These are phyloP conservation scores for Notoglanidium macrostoma DNA, from an alignment of 2,797 vertebrate species.

Conservation along the genomic window DNA sequence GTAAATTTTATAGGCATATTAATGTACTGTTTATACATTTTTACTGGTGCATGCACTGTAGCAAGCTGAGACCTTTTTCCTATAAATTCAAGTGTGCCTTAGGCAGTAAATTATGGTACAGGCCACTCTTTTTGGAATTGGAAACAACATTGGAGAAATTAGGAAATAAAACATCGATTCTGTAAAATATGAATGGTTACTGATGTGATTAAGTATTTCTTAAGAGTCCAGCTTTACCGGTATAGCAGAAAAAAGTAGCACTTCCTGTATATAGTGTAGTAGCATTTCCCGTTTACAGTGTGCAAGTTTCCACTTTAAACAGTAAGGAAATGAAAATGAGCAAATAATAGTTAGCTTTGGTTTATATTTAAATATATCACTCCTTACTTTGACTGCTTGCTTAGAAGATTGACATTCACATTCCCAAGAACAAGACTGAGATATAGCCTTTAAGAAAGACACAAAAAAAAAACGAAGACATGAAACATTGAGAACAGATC, in stretches of 20 bases:
- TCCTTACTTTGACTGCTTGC: conserved; percentile 86
- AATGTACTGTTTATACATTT: neutral
- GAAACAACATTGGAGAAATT: neutral
- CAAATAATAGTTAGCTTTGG: neutral
- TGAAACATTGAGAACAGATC: neutral
- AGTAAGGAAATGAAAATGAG: neutral
- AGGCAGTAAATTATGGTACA: neutral
- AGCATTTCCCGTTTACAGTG: neutral
- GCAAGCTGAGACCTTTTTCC: neutral
- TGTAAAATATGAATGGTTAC: neutral
- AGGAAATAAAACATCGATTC: neutral
- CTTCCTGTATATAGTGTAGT: no score
- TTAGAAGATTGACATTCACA: conserved; percentile 91
- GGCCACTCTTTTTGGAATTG: neutral
- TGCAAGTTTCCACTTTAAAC: neutral
- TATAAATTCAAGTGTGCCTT: neutral
- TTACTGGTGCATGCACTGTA: neutral
- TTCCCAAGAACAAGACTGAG: conserved; percentile 92
- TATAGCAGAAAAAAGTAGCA: no score
- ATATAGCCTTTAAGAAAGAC: conserved; percentile 81
- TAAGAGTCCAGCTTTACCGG: neutral
- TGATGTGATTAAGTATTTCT: neutral
- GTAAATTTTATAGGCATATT: neutral
- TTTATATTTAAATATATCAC: neutral
- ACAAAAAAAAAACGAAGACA: neutral